Percentiles rank a stretch among this genome's conserved stretches.
These are phyloP conservation scores for Platynereis dumerilii DNA, from an alignment of 2,888 invertebrate species.

Conservation along the genomic window DNA sequence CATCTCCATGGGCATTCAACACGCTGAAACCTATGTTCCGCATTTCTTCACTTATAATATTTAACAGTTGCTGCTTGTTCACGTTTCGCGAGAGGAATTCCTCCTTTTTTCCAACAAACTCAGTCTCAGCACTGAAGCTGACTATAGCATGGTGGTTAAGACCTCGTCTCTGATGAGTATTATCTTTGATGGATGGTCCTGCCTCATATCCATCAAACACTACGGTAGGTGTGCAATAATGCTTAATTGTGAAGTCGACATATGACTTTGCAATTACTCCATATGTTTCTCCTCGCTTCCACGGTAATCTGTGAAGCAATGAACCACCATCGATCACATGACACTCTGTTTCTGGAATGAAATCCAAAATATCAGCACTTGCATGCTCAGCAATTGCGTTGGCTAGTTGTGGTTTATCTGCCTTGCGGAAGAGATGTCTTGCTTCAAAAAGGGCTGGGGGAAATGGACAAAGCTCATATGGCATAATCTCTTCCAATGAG, in stretches of 20 bases:
- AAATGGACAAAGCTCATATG: constrained; percentile 9
- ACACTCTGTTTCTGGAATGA: constrained; percentile 14
- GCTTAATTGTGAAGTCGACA: constrained; percentile 24
- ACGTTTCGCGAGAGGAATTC: constrained; percentile 36
- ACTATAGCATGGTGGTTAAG: constrained; percentile 30
- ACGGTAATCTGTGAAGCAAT: constrained; percentile 39
- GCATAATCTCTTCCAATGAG: constrained; percentile 9
- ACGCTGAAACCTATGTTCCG: constrained; percentile 17
- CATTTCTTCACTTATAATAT: constrained; percentile 28
- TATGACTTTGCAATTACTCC: constrained; percentile 33
- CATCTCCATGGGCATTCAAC: constrained; percentile 40
- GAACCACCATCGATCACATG: constrained; percentile 31
- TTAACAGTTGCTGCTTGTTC: constrained; percentile 42
- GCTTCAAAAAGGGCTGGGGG: constrained; percentile 17
- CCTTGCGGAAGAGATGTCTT: constrained; percentile 13
- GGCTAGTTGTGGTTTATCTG: constrained; percentile 22
- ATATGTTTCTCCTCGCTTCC: constrained; percentile 34
- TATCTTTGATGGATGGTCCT: constrained; percentile 37
- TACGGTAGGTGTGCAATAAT: constrained; percentile 30
- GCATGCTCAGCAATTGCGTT: constrained; percentile 12
- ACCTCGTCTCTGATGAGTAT: constrained; percentile 36
- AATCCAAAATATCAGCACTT: not conserved
- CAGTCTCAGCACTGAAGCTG: constrained; percentile 32
- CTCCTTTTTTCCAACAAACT: constrained; percentile 38
- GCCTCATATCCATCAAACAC: constrained; percentile 36